Conservation (phyloP, 2,888 invertebrate genomes). For the Cephus nigrinus region DNA sequence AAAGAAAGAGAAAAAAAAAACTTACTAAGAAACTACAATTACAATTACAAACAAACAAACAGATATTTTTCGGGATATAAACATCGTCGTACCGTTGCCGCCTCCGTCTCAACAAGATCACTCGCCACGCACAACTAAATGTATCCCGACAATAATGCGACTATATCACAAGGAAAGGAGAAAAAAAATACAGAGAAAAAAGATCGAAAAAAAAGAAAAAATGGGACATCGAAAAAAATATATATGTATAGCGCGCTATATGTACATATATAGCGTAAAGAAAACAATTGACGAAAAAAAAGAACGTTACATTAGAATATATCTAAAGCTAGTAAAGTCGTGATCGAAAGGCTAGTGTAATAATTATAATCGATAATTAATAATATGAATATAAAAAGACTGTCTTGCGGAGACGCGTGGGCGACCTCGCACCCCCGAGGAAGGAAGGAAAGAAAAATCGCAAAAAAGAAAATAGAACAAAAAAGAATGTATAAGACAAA, state of each 20-base stretch:
- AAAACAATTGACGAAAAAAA: constrained; percentile 11
- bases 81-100: constrained; percentile 20
- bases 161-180: no score
- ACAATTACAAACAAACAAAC: no score
- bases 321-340: constrained; percentile 17
- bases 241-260: not conserved
- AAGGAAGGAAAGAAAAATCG: constrained; percentile 2
- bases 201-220: not conserved
- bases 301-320: constrained; percentile 29
- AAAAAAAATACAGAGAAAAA: not conserved
- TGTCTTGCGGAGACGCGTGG: constrained; percentile 20
- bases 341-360: not conserved
- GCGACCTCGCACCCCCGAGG: constrained; percentile 1
- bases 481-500: constrained; percentile 1
- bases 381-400: constrained; percentile 31
- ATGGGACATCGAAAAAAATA: not conserved
- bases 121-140: not conserved
- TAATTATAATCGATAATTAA: constrained; percentile 27
- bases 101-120: constrained; percentile 25
- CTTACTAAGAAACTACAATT: no score
- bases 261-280: no score
- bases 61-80: no score
- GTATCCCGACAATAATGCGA: no score
- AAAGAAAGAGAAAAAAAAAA: no score
- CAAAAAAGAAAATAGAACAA: not conserved